Evolutionary conservation across 2,888 invertebrate species (phyloP).

Genomic region (Drosophila pullipes): DNA sequence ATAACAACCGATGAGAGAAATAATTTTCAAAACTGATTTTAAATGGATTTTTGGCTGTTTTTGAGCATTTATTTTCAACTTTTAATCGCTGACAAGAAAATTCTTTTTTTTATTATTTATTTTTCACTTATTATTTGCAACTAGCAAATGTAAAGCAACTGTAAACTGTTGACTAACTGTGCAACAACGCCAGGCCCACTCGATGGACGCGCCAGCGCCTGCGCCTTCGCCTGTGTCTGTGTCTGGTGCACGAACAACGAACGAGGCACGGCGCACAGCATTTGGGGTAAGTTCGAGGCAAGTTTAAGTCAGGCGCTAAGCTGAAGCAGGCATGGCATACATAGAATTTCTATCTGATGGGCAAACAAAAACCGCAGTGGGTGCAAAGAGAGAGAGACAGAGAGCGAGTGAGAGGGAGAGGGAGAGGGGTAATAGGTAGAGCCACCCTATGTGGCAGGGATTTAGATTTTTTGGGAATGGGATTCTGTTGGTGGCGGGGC

Average conservation of each 20-base stretch:
- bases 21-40: background rate
- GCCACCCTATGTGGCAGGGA: slow-evolving; percentile 35
- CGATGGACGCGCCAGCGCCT: slow-evolving; percentile 6
- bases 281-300: slow-evolving; percentile 47
- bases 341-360: slow-evolving; percentile 73
- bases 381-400: slow-evolving; percentile 35
- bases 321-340: slow-evolving; percentile 26
- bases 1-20: background rate
- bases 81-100: background rate
- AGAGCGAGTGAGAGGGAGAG: background rate
- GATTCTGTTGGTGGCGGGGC: slow-evolving; percentile 42
- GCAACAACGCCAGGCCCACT: slow-evolving; percentile 33
- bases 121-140: background rate
- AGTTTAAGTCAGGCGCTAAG: slow-evolving; percentile 41
- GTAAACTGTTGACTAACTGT: slow-evolving; percentile 14
- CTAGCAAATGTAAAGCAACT: background rate
- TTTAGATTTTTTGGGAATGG: slow-evolving; percentile 33
- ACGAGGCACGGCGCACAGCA: background rate
- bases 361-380: slow-evolving; percentile 80
- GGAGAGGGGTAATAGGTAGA: slow-evolving; percentile 5
- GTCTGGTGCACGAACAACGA: slow-evolving; percentile 16
- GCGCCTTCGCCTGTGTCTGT: background rate
- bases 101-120: background rate
- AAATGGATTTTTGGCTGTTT: background rate
- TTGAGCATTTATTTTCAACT: background rate